Conservation (phyloP, 1,140 invertebrate genomes). For the Caenorhabditis briggsae region DNA sequence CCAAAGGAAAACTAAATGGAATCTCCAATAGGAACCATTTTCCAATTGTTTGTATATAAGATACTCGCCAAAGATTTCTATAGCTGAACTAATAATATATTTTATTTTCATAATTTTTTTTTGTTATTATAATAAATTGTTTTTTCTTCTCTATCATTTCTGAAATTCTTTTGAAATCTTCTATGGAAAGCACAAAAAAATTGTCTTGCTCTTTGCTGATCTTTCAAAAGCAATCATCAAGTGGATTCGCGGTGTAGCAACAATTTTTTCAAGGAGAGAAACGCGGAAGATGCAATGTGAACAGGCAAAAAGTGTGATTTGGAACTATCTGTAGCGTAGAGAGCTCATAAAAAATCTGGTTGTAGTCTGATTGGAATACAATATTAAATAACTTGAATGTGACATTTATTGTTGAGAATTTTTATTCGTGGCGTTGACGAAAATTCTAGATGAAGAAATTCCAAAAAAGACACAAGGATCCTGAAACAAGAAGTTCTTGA, state of each 20-base stretch:
- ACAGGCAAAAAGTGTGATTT: neutral
- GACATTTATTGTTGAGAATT: too few species aligned
- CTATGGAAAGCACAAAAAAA: neutral
- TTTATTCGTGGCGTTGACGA: too few species aligned
- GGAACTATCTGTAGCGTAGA: too few species aligned
- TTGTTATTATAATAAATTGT: neutral
- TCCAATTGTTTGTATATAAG: conserved; percentile 41
- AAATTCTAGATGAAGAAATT: too few species aligned
- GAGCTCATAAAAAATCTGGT: too few species aligned
- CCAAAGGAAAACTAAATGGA: neutral
- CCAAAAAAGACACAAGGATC: too few species aligned
- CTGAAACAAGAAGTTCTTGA: too few species aligned
- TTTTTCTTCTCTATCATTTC: neutral
- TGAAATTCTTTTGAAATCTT: neutral
- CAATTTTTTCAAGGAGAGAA: neutral
- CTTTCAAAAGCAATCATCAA: neutral
- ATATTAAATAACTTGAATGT: too few species aligned
- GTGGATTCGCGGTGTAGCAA: neutral
- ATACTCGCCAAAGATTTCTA: neutral
- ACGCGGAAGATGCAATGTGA: neutral
- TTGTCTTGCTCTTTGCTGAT: neutral
- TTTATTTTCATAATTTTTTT: neutral
- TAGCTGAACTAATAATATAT: neutral
- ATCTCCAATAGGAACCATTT: neutral
- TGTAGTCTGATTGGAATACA: too few species aligned